A percentile compares a stretch with the other conserved stretches of the same genome.
These are phyloP conservation scores for Lithophane leautieri DNA, from an alignment of 2,888 invertebrate species.

Conservation along the genomic window DNA sequence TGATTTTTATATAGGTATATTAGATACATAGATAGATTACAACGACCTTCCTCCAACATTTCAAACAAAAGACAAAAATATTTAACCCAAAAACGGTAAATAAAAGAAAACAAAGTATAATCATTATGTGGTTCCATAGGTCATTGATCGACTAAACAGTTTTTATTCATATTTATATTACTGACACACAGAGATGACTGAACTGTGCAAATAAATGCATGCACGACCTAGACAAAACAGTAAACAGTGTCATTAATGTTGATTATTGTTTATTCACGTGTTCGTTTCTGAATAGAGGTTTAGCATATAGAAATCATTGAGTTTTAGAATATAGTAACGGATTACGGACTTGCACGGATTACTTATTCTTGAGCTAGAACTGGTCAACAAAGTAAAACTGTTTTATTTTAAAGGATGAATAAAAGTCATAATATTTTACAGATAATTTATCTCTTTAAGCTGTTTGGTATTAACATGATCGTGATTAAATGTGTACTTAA, in stretches of 20 bases:
- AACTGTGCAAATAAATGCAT: conserved; percentile 40
- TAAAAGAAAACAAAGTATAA: conserved; percentile 1
- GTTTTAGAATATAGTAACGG: no score
- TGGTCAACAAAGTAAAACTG: no score
- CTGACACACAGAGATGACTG: conserved; percentile 11
- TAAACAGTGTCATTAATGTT: conserved; percentile 20
- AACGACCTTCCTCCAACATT: conserved; percentile 1
- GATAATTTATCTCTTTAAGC: no score
- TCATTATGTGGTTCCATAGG: not conserved
- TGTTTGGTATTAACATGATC: not conserved
- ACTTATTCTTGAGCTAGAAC: no score
- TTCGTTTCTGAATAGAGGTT: not conserved
- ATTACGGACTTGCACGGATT: no score
- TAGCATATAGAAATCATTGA: no score
- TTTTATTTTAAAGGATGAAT: no score
- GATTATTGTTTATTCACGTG: conserved; percentile 14
- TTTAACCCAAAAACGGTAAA: not conserved
- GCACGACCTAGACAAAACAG: conserved; percentile 20
- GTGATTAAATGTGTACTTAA: not conserved
- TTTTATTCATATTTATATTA: conserved; percentile 13
- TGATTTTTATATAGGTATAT: no score
- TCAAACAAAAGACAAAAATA: conserved; percentile 13
- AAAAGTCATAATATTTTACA: no score
- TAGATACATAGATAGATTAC: no score
- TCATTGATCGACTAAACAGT: conserved; percentile 6